Percentiles rank a stretch among this genome's conserved stretches.
phyloP scores from a whole-genome alignment of 2,888 invertebrate genomes.

The Mystacides longicornis region DNA sequence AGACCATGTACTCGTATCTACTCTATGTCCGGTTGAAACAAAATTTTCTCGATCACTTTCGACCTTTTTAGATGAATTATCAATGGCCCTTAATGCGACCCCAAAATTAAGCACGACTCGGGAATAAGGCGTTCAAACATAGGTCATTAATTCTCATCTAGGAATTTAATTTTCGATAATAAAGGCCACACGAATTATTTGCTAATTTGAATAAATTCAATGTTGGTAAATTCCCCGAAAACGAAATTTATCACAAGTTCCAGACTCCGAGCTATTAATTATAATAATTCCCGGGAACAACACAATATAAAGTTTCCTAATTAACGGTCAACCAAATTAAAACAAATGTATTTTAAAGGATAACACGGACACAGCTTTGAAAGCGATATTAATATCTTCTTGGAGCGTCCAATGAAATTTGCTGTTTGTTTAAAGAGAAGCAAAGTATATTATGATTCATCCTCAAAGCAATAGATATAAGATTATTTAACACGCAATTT shows the following conservation, averaged over 20 bases:
- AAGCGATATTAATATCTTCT: no score
- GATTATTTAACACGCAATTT: no score
- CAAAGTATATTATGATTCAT: no score
- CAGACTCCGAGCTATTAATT: not conserved
- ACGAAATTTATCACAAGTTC: slow-evolving; percentile 1
- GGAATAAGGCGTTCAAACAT: slow-evolving; percentile 9
- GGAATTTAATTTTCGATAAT: slow-evolving; percentile 10
- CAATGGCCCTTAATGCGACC: no score
- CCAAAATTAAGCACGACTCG: not conserved
- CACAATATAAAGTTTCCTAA: not conserved
- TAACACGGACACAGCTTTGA: not conserved
- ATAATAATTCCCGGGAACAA: not conserved
- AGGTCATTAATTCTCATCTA: slow-evolving; percentile 13
- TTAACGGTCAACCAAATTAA: not conserved
- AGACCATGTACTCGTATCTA: no score
- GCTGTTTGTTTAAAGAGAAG: no score
- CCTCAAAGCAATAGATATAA: no score
- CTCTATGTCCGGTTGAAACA: no score
- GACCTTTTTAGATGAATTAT: no score
- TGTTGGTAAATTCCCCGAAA: slow-evolving; percentile 4
- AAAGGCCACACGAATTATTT: slow-evolving; percentile 2
- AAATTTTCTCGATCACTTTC: not conserved
- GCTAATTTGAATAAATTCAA: slow-evolving; percentile 5
- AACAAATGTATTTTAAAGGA: not conserved
- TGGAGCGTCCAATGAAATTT: no score